Evolutionary conservation across 2,797 vertebrate genomes (phyloP).

Genomic region (Cryptoblepharus egeriae): DNA sequence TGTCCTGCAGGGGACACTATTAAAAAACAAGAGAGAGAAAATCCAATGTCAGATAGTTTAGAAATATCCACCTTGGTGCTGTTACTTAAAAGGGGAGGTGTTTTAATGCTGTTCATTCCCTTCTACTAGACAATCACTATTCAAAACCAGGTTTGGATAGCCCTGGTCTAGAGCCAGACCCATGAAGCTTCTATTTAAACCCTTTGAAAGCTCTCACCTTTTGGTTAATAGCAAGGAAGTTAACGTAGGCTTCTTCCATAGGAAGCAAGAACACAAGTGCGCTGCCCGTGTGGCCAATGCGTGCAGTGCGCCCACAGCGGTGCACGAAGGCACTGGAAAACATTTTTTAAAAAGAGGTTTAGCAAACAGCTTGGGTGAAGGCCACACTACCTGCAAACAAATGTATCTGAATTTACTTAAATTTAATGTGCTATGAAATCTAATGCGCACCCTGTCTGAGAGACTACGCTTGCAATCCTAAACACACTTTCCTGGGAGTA

Average conservation of each 20-base stretch:
- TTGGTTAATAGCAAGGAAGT: slow-evolving; percentile 95
- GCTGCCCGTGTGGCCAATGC: slow-evolving; percentile 88
- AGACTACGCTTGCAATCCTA: too few relatives aligned
- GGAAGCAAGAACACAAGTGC: slow-evolving; percentile 94
- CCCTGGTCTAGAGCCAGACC: too few relatives aligned
- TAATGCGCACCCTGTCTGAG: too few relatives aligned
- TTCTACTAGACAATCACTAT: neutral
- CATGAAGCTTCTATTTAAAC: neutral
- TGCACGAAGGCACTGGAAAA: slow-evolving; percentile 91
- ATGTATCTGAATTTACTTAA: too few relatives aligned
- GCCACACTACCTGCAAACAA: too few relatives aligned
- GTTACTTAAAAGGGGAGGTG: too few relatives aligned
- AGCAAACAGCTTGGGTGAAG: neutral
- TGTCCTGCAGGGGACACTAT: slow-evolving; percentile 92
- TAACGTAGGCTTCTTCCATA: slow-evolving; percentile 94
- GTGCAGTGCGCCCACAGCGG: slow-evolving; percentile 94
- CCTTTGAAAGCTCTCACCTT: slow-evolving; percentile 79
- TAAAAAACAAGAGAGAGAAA: neutral
- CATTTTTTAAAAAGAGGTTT: neutral
- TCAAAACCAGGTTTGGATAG: too few relatives aligned
- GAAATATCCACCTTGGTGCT: too few relatives aligned
- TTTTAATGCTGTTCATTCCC: neutral
- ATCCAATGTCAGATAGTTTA: neutral
- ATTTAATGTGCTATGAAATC: too few relatives aligned
- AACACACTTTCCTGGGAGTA: too few relatives aligned